A percentile compares a stretch with the other conserved stretches of the same genome.
phyloP scores from a whole-genome alignment of 37 sponge, comb jelly and placozoan species.

The Halisarca cf. caerulea region DNA sequence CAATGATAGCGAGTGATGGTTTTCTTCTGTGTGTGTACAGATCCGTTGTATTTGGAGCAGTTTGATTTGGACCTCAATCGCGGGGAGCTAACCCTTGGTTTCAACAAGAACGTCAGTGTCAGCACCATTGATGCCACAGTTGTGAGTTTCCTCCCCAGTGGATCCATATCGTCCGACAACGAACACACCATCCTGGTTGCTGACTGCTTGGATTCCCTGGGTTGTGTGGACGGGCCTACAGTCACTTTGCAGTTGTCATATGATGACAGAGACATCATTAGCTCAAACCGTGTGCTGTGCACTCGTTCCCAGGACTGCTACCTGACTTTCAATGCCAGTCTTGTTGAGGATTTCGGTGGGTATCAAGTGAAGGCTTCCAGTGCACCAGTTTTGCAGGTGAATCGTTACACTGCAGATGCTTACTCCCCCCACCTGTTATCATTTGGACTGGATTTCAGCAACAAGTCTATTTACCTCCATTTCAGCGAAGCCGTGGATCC shows the following conservation, averaged over 20 bases:
- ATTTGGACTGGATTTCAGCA: conserved; percentile 2
- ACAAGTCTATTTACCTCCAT: background rate
- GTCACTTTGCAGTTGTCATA: background rate
- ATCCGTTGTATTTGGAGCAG: background rate
- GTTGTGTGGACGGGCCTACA: background rate
- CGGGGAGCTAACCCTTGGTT: background rate
- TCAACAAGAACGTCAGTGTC: conserved; percentile 28
- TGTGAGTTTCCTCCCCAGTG: background rate
- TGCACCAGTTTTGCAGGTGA: background rate
- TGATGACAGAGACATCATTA: background rate
- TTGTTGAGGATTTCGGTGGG: background rate
- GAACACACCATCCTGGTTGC: background rate
- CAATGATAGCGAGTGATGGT: background rate
- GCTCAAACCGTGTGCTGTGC: background rate
- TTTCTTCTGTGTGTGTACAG: background rate
- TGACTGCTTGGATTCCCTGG: background rate
- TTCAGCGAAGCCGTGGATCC: conserved; percentile 18
- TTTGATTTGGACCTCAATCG: conserved; percentile 4
- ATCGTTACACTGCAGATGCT: background rate
- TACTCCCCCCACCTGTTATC: background rate
- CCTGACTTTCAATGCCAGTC: background rate
- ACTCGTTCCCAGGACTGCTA: background rate
- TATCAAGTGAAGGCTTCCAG: background rate
- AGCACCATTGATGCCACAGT: background rate
- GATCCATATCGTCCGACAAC: too few species aligned